Percentiles rank a stretch among this genome's conserved stretches.
phyloP scores from a whole-genome alignment of 2,888 invertebrate species.

The Drosophila lacicola region DNA sequence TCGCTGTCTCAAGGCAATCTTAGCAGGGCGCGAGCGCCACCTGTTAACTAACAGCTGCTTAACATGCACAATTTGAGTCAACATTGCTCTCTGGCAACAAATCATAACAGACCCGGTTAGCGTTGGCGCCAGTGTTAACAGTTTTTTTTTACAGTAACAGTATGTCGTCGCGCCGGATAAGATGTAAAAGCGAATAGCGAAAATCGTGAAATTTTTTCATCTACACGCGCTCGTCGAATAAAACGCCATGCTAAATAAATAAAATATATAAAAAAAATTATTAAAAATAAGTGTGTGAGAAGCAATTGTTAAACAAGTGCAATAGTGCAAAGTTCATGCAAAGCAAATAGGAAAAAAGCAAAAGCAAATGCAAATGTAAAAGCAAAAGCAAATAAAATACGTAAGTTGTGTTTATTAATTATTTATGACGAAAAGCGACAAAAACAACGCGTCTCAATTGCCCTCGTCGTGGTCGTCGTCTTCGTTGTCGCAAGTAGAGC shows the following conservation, averaged over 20 bases:
- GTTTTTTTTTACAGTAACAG: conserved; percentile 50
- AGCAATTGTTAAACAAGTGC: conserved; percentile 50
- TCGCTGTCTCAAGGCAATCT: conserved; percentile 19
- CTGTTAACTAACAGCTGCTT: conserved; percentile 52
- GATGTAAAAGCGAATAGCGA: conserved; percentile 51
- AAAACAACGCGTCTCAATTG: conserved; percentile 39
- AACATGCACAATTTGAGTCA: conserved; percentile 58
- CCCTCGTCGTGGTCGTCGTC: conserved; percentile 26
- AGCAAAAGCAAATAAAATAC: conserved; percentile 38
- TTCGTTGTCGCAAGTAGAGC: conserved; percentile 50
- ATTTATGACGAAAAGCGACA: conserved; percentile 37
- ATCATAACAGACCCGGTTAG: conserved; percentile 45
- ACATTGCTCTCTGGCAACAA: conserved; percentile 25
- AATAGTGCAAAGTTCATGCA: conserved; percentile 58
- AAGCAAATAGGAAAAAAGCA: conserved; percentile 27
- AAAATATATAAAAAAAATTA: conserved; percentile 26
- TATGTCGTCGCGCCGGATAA: conserved; percentile 57
- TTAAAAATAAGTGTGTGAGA: conserved; percentile 38
- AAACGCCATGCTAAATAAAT: conserved; percentile 52
- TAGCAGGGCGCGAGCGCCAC: conserved; percentile 43
- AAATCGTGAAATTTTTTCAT: conserved; percentile 41
- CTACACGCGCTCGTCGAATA: conserved; percentile 38
- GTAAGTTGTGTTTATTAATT: conserved; percentile 54
- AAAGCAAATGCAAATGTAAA: conserved; percentile 41
- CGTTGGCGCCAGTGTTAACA: conserved; percentile 61